Evolutionary conservation across 2,888 invertebrate genomes (phyloP), one percentile per base, ranked within the genome.

Genomic region (Drosophila acutilabella): DNA sequence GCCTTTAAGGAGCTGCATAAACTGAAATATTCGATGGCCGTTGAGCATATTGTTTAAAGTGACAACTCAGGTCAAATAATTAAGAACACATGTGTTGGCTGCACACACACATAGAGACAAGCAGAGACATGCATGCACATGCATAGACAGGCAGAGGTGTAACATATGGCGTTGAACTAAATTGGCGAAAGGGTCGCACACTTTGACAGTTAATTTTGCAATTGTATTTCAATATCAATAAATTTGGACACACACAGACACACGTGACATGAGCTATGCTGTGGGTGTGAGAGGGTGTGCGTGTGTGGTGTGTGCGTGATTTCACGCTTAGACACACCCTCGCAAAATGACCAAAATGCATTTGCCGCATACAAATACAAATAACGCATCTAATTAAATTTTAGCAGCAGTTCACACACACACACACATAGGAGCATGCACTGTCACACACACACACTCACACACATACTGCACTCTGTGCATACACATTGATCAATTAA

Each of bases 401-500:
- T 85, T 76, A 83, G 90, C 75, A 75, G 84, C 82, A 79, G 26
- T 65, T 62, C 53, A 23, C 23, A 45, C 38, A 47, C 47, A 38
- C 20, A 47, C 14, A 16, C n/a, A 36, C 26, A 26, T 11, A 54
- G 14, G 14, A 13, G 40, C 66, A 57, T 58, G 51, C 64, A 50
- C 59, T 23, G 41, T 54, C 53, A 65, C 58, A 45, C 13, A 38
- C 53, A 40, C 58, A 18, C 41, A 54, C 47, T 58, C 61, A 62
- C 51, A 47, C 33, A 42, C 41, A 30, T 47, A 50, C 60, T 64
- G 74, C 74, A 77, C 86, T 71, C 78, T 58, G 74, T 88, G 88
- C 87, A 88, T 89, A 88, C 86, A 89, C 91, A 91, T 91, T 91
- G 92, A 92, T 92, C 91, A 92, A 92, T 92, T 92, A 92, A 92